These are phyloP conservation scores for Candidula unifasciata DNA, from an alignment of 2,888 invertebrate genomes.

Conservation along the genomic window DNA sequence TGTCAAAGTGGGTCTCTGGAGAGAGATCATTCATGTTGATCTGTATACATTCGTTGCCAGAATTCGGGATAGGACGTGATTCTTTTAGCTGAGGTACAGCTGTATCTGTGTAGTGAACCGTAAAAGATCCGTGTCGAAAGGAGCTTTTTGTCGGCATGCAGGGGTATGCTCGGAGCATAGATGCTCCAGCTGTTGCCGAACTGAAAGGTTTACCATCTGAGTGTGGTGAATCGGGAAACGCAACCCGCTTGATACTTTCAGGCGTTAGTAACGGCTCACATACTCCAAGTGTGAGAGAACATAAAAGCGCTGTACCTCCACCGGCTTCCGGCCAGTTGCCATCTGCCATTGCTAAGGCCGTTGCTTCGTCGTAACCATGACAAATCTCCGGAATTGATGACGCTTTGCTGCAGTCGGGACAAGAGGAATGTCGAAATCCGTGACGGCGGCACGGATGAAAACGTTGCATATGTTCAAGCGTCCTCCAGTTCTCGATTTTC, in stretches of 20 bases:
- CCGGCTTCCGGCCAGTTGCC: conserved; percentile 27
- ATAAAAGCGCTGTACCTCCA: conserved; percentile 41
- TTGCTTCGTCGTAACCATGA: background rate
- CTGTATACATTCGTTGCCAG: conserved; percentile 17
- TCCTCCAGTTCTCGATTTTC: conserved; percentile 43
- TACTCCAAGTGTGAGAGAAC: conserved; percentile 46
- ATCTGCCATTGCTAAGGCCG: background rate
- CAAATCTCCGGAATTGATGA: conserved; percentile 6
- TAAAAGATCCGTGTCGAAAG: background rate
- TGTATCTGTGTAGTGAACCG: background rate
- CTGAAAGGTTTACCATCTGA: background rate
- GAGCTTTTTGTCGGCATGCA: background rate
- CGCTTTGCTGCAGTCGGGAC: conserved; percentile 9
- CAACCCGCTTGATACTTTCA: conserved; percentile 34
- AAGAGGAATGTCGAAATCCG: background rate
- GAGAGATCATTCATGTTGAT: background rate
- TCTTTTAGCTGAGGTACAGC: background rate
- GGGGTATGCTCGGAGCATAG: background rate
- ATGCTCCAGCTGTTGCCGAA: background rate
- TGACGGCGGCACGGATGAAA: conserved; percentile 12
- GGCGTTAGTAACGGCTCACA: conserved; percentile 48
- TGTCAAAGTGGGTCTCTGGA: background rate
- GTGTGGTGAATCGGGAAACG: conserved; percentile 19
- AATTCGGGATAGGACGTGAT: background rate
- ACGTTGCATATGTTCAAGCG: conserved; percentile 2